Conservation (phyloP, 2,888 invertebrate species). For the Germaria angustata region DNA sequence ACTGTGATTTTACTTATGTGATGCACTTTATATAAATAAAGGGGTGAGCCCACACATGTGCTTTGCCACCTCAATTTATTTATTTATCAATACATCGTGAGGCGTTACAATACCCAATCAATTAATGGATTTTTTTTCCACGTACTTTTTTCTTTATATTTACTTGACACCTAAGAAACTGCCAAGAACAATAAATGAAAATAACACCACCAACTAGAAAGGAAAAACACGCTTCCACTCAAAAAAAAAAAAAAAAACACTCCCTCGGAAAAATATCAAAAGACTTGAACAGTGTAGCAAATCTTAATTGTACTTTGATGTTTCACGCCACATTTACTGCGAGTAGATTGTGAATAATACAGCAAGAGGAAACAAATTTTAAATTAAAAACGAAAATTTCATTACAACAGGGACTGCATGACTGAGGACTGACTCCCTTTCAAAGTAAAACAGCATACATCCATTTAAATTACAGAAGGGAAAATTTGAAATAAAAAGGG, state of each 20-base stretch:
- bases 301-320: slow-evolving; percentile 60
- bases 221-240: not conserved
- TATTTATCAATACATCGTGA: slow-evolving; percentile 24
- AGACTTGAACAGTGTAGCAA: slow-evolving; percentile 53
- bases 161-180: slow-evolving; percentile 50
- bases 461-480: slow-evolving; percentile 15
- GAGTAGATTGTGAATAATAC: not conserved
- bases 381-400: slow-evolving; percentile 13
- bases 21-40: not conserved
- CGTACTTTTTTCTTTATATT: slow-evolving; percentile 4
- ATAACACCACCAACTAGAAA: slow-evolving; percentile 25
- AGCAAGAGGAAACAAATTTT: not conserved
- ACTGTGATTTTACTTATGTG: not conserved
- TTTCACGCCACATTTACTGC: slow-evolving; percentile 47
- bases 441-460: not conserved
- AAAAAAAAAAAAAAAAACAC: slow-evolving; percentile 2
- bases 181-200: slow-evolving; percentile 2
- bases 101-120: slow-evolving; percentile 49
- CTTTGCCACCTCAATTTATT: slow-evolving; percentile 35
- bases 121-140: slow-evolving; percentile 29
- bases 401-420: slow-evolving; percentile 9
- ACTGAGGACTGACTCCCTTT: not conserved
- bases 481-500: slow-evolving; percentile 18
- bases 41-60: slow-evolving; percentile 35
- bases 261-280: slow-evolving; percentile 58